phyloP scores from a whole-genome alignment of 2,113 vertebrate genomes.

The Syrrhaptes paradoxus region DNA sequence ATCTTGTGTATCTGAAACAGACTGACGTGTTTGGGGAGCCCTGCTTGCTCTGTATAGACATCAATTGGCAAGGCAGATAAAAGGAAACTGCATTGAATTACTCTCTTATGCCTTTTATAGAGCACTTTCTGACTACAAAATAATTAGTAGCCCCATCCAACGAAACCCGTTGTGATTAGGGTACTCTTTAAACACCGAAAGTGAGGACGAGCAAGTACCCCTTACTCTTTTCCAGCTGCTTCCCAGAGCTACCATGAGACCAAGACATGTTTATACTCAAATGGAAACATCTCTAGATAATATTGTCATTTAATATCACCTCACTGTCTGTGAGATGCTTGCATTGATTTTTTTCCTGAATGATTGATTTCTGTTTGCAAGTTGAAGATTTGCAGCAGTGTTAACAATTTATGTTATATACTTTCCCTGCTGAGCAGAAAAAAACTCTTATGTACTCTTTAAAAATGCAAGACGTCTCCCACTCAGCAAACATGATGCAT shows the following conservation, averaged over 20 bases:
- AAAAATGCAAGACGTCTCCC: background rate
- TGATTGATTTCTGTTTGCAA: slow-evolving; percentile 17
- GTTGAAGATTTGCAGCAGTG: background rate
- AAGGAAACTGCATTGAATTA: slow-evolving; percentile 80
- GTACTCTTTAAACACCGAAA: slow-evolving; percentile 39
- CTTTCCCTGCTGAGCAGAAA: background rate
- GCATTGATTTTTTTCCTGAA: background rate
- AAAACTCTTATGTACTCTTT: background rate
- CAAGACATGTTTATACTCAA: slow-evolving; percentile 20
- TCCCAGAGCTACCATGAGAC: slow-evolving; percentile 23
- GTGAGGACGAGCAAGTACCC: background rate
- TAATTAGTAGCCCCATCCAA: slow-evolving; percentile 75
- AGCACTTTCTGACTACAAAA: slow-evolving; percentile 79
- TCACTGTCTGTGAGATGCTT: background rate
- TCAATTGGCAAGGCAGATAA: slow-evolving; percentile 85
- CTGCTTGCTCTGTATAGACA: slow-evolving; percentile 81
- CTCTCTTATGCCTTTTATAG: slow-evolving; percentile 77
- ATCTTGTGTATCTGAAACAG: slow-evolving; percentile 98
- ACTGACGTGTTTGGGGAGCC: slow-evolving; percentile 85
- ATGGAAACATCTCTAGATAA: slow-evolving; percentile 43
- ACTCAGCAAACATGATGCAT: background rate
- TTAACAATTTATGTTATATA: background rate
- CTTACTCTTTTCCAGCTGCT: slow-evolving; percentile 27
- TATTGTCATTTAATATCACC: slow-evolving; percentile 36
- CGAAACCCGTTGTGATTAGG: slow-evolving; percentile 9